These are phyloP conservation scores for Lithobates sylvaticus DNA, from an alignment of 2,797 vertebrate genomes.

Conservation along the genomic window DNA sequence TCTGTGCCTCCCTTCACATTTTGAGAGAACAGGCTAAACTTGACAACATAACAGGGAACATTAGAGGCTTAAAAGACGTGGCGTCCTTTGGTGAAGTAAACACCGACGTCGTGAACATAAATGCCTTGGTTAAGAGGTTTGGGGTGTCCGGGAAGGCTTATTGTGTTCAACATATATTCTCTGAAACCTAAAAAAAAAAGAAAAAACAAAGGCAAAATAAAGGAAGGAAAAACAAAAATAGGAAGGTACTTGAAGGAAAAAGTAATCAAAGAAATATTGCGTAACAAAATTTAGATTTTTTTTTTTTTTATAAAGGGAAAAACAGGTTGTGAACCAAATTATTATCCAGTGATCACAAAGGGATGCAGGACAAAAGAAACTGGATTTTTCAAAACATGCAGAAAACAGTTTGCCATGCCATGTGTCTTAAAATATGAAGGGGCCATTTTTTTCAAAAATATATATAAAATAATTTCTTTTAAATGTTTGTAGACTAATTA, in stretches of 20 bases:
- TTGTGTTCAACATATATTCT: conserved; percentile 89
- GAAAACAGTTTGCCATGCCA: neutral
- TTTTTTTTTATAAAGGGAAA: conserved; percentile 8
- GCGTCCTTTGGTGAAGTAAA: conserved; percentile 88
- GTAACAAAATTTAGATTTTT: conserved; percentile 72
- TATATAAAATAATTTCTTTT: neutral
- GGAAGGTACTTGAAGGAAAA: conserved; percentile 73
- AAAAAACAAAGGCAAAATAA: conserved; percentile 71
- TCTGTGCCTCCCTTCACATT: conserved; percentile 78
- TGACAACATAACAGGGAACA: conserved; percentile 78
- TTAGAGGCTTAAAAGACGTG: conserved; percentile 86
- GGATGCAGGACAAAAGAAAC: conserved; percentile 28
- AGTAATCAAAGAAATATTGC: conserved; percentile 76
- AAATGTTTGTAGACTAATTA: conserved; percentile 4
- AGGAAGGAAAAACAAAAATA: conserved; percentile 81
- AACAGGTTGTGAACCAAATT: conserved; percentile 40
- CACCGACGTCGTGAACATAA: conserved; percentile 87
- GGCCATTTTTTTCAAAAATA: neutral
- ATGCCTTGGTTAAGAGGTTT: conserved; percentile 86
- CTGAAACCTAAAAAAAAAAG: conserved; percentile 83
- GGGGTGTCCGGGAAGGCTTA: conserved; percentile 86
- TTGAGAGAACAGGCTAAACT: conserved; percentile 80
- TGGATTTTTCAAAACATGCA: conserved; percentile 21
- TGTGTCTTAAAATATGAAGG: conserved; percentile 4
- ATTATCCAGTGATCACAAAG: conserved; percentile 24